Evolutionary conservation across 2,888 invertebrate genomes (phyloP).

Genomic region (Acronicta psi): DNA sequence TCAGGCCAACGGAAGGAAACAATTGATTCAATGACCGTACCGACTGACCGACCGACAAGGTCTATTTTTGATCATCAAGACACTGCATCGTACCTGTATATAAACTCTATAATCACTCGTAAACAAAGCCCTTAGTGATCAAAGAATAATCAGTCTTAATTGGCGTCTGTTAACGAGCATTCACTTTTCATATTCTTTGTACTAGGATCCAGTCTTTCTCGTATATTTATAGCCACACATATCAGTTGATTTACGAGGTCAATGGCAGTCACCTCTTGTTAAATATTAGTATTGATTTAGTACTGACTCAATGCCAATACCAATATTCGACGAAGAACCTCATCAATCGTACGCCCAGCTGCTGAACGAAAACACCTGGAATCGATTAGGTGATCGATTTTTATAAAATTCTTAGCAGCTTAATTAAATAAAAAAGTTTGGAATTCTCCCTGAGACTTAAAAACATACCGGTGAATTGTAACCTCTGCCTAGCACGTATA

Average conservation of each 20-base stretch:
- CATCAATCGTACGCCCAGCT: too few species aligned
- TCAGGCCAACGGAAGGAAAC: conserved; percentile 77
- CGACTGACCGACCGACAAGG: conserved; percentile 55
- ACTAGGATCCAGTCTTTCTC: background rate
- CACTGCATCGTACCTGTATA: conserved; percentile 31
- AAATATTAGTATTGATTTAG: background rate
- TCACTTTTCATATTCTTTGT: background rate
- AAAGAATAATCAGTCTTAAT: conserved; percentile 11
- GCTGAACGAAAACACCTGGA: too few species aligned
- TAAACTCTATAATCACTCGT: background rate
- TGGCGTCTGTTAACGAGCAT: background rate
- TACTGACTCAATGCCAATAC: too few species aligned
- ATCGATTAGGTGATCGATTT: too few species aligned
- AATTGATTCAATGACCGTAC: conserved; percentile 78
- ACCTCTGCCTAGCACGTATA: too few species aligned
- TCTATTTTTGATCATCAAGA: conserved; percentile 65
- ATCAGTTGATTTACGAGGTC: background rate
- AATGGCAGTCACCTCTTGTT: background rate
- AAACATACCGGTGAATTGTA: too few species aligned
- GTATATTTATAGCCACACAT: background rate
- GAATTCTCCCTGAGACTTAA: too few species aligned
- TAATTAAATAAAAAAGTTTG: too few species aligned
- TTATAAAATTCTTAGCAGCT: too few species aligned
- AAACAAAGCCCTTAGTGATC: conserved; percentile 20
- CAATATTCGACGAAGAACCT: too few species aligned